Evolutionary conservation across 2,797 vertebrate species (phyloP), one percentile per base, ranked within the genome.

Genomic region (Typhlichthys subterraneus): DNA sequence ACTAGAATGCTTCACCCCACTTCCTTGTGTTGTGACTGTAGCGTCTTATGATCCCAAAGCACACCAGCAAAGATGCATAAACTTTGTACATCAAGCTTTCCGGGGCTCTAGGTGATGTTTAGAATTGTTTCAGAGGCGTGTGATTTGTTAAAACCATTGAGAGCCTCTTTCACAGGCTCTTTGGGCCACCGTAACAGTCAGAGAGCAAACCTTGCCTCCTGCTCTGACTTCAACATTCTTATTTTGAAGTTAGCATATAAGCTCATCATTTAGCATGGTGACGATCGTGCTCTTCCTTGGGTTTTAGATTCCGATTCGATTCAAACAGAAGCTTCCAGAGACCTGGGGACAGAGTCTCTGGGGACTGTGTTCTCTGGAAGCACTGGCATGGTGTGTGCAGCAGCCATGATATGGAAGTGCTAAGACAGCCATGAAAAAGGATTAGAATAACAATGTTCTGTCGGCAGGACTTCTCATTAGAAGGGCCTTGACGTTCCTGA

Each of bases 281-380:
- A 15, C 1, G 6, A 63, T 67, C 38, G 9, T 7, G 6, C 38
- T 8, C 38, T 9, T 42, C 9, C 7, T 51, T 7, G 13, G 50
- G 50, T 17, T 14, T 31, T 23, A 42, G 73, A 79, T 56, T 50
- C 59, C 46, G 50, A 76, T 60, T 8, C 57, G 61, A 62, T 75
- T 79, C 67, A 47, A 48, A 59, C 63, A 73, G 52, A 66, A 53
- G 49, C 69, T 72, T 76, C 59, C 48, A 59, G 31, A 75, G 65
- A 57, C 62, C 57, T 59, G 57, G 69, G 47, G 66, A 70, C 69
- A 59, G 49, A 12, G 29, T 12, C 52, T 70, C 73, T 63, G 9
- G 51, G 33, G 58, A 74, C 62, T 66, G 57, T 61, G 57, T 72
- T 59, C 63, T 73, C 77, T 77, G 45, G 15, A 63, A 73, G 67